Base-by-base conservation (phyloP, 2,888 invertebrate genomes). In the Peribatodes rhomboidaria region DNA sequence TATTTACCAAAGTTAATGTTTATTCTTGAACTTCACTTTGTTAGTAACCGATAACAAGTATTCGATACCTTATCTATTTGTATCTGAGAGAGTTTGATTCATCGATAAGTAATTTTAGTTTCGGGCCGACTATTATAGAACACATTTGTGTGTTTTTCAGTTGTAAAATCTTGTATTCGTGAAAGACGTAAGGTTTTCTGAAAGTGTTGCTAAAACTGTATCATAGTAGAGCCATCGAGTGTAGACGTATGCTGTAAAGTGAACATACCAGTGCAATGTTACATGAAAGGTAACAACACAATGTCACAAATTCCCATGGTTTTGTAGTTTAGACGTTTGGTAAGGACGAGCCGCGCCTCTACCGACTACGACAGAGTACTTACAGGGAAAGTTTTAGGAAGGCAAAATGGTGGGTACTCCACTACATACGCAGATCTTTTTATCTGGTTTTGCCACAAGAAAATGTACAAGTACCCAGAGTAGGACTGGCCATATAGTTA, bases 11-110 rank as follows among this genome's bases (percentile, higher is more conserved):
- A 11, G 9, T 33, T 27, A 1, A 14, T 49, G 2, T 16, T 31
- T 33, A 16, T 7, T 35, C 37, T 37, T 37, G 37, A 52, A 52
- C 37, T 52, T 20, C n/a, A 20, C 13, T 9, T 8, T 27, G 53
- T 59, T 27, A 11, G 53, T 52, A 44, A 47, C 50, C 59, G 42
- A 59, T 47, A 57, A 46, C 27, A n/a, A 20, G 41, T 37, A 56
- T 55, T 16, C 27, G 44, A 44, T 63, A 41, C 44, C 57, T 49
- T 61, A 66, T 64, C 54, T 39, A 33, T 14, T 22, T n/a, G n/a
- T 20, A 18, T 8, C 16, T 22, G 4, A 14, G 37, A 58, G 14
- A 59, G 33, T 49, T 16, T 39, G 46, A 37, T 57, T 57, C 57
- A 47, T 44, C 20, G 59, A 55, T 61, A 55, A 31, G 0, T 22